Evolutionary conservation across 2,797 vertebrate species (phyloP), one percentile per base, ranked within the genome.

Genomic region (Leontocebus nigricollis): DNA sequence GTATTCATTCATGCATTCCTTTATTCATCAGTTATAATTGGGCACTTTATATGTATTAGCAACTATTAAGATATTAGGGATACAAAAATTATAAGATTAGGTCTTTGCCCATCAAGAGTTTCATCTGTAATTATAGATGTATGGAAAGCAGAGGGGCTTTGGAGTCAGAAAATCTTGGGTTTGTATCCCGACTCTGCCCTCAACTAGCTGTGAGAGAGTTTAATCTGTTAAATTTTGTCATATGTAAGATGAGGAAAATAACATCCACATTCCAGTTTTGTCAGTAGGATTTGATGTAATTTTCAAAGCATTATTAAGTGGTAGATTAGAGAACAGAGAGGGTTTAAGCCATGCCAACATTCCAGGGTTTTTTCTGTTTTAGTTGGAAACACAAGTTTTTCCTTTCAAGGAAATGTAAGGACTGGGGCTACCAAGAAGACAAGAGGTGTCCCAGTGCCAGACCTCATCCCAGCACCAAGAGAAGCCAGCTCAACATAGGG

Each of bases 101-200:
- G 3, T 50, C 50, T 96, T 90, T 57, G 19, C 55, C 44, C 8
- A 61, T 12, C 39, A 44, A 81, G 19, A 76, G 24, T 36, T 96
- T 48, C 83, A 41, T 20, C 10, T 90, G 14, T 79, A 27, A 84
- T 93, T 61, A 83, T 8, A 76, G 75, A 95, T 39, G 67, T 77
- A 36, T 20, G 36, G 75, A 86, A 94, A 92, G 19, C 30, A 72
- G 27, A 94, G 14, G 12, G 15, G 0, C 55, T 93, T 30, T 89
- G 36, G 44, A 59, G 24, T 76, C 61, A 93, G 84, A 92, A 97
- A 93, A 44, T 15, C n/a, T n/a, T 82, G 64, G 30, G n/a, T 91
- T 92, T 90, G 10, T 87, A 41, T 70, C 2, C 64, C 57, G 24
- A 26, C 15, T 87, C n/a, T 83, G 48, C 55, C 52, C 93, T 52